Evolutionary conservation across 2,113 vertebrate genomes (phyloP).

Genomic region (Grantiella picta): DNA sequence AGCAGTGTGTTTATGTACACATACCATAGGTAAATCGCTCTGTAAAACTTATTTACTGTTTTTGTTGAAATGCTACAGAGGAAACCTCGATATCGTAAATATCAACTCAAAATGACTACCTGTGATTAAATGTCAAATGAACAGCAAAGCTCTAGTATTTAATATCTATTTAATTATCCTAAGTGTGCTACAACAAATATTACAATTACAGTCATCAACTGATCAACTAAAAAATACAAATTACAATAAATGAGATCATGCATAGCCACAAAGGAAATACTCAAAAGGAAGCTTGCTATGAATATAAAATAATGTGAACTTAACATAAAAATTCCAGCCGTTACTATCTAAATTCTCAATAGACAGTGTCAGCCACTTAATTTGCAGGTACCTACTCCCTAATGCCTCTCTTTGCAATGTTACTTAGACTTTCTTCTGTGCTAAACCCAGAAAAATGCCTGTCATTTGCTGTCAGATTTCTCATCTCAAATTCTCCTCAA

Average conservation of each 20-base stretch:
- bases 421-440: constrained; percentile 97
- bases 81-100: not conserved
- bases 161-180: constrained; percentile 65
- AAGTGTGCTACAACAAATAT: constrained; percentile 73
- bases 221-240: constrained; percentile 83
- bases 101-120: constrained; percentile 13
- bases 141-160: constrained; percentile 47
- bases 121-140: constrained; percentile 26
- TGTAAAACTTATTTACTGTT: not conserved
- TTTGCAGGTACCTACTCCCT: constrained; percentile 90
- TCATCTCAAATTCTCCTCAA: constrained; percentile 98
- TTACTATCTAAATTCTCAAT: constrained; percentile 89
- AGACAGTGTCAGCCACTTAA: constrained; percentile 90
- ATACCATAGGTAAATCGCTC: not conserved
- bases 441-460: constrained; percentile 97
- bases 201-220: constrained; percentile 76
- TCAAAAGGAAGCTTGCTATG: constrained; percentile 83
- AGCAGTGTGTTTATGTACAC: not conserved
- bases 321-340: constrained; percentile 88
- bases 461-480: constrained; percentile 98
- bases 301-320: constrained; percentile 90
- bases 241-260: constrained; percentile 85
- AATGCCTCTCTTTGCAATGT: constrained; percentile 94
- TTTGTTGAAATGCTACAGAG: constrained; percentile 5
- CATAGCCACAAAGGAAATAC: constrained; percentile 82